These are phyloP conservation scores for Pantala flavescens DNA, from an alignment of 1,140 invertebrate genomes.

Conservation along the genomic window DNA sequence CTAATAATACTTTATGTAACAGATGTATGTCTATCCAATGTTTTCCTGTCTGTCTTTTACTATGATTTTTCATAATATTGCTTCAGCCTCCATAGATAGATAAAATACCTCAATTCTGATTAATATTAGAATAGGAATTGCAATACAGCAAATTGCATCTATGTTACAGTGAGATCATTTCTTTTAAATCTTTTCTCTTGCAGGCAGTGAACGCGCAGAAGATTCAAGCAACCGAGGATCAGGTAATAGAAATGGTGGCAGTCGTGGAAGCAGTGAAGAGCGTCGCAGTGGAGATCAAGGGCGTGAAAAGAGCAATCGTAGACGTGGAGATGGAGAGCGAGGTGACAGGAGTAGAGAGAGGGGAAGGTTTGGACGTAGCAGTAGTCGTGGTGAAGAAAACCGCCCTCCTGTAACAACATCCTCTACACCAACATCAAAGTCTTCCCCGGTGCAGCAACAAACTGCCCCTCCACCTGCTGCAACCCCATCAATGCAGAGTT, in stretches of 20 bases:
- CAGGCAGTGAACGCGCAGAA: conserved; percentile 30
- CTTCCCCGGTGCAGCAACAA: not conserved
- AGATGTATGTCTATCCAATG: too few species aligned
- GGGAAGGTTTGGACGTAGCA: conserved; percentile 28
- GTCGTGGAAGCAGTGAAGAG: not conserved
- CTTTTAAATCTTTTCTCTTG: not conserved
- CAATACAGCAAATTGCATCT: too few species aligned
- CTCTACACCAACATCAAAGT: not conserved
- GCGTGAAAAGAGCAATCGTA: conserved; percentile 12
- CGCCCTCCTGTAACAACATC: not conserved
- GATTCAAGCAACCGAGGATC: conserved; percentile 33
- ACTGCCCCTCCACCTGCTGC: conserved; percentile 19
- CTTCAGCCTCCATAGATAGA: too few species aligned
- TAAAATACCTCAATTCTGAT: too few species aligned
- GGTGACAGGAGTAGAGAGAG: conserved; percentile 35
- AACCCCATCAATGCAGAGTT: conserved; percentile 13
- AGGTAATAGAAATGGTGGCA: not conserved
- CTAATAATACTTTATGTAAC: too few species aligned
- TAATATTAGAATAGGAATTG: too few species aligned
- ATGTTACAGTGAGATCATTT: too few species aligned
- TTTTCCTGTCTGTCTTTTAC: too few species aligned
- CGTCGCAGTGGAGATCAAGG: conserved; percentile 2
- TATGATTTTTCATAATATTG: too few species aligned
- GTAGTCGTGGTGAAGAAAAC: conserved; percentile 22
- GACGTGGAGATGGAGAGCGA: conserved; percentile 22